A percentile compares a stretch with the other conserved stretches of the same genome.
Evolutionary conservation across 2,797 vertebrate genomes (phyloP).

Genomic region (Alauda arvensis): DNA sequence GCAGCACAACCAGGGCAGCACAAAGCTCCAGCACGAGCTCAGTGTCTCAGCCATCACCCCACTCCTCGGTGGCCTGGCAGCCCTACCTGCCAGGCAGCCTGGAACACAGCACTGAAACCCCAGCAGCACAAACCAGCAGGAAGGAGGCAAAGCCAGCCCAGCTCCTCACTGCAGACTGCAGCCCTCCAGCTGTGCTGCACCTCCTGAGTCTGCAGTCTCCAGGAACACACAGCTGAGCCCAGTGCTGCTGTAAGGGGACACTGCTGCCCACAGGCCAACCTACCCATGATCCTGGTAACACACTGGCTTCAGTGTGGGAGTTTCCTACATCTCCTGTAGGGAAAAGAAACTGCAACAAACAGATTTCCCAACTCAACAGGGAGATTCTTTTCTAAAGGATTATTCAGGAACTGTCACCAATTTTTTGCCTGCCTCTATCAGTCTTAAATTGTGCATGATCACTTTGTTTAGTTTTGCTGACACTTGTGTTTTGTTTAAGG

Average conservation of each 20-base stretch:
- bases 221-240: neutral
- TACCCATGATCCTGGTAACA: accelerated
- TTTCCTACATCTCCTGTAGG: neutral
- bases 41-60: neutral
- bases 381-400: constrained; percentile 24
- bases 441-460: constrained; percentile 23
- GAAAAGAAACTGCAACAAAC: constrained; percentile 5
- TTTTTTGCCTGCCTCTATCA: constrained; percentile 21
- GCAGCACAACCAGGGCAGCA: neutral
- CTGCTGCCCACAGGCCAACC: neutral
- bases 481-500: constrained; percentile 55
- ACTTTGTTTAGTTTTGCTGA: constrained; percentile 55
- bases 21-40: neutral
- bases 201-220: neutral
- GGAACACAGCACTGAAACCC: accelerated
- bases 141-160: neutral
- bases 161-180: accelerated
- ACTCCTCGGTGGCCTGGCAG: neutral
- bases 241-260: neutral
- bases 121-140: neutral
- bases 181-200: neutral
- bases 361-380: constrained; percentile 6
- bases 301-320: neutral
- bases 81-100: neutral
- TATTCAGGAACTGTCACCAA: constrained; percentile 24